Percentiles rank a stretch among this genome's conserved stretches.
Evolutionary conservation across 2,888 invertebrate species (phyloP).

Genomic region (Callyntrura guangdongensis): DNA sequence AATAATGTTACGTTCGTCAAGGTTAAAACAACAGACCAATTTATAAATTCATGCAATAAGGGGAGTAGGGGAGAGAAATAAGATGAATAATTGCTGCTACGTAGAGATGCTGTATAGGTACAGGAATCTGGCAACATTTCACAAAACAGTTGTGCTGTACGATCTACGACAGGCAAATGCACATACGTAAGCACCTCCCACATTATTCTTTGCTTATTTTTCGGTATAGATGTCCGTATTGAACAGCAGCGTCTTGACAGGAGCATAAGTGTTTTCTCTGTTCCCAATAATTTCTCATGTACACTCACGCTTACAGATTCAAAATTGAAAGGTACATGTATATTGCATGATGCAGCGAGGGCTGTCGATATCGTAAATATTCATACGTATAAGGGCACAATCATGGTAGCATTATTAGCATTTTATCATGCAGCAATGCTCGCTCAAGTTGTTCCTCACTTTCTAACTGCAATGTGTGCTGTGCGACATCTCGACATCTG

Average conservation of each 20-base stretch:
- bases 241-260: constrained; percentile 18
- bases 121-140: constrained; percentile 35
- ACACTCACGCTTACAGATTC: constrained; percentile 44
- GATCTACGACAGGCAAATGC: no score
- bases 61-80: constrained; percentile 32
- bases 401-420: neutral
- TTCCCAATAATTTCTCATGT: constrained; percentile 66
- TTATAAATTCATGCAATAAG: constrained; percentile 8
- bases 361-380: constrained; percentile 46
- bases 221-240: constrained; percentile 19
- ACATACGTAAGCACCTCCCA: constrained; percentile 29
- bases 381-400: constrained; percentile 61
- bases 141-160: neutral
- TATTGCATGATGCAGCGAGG: neutral
- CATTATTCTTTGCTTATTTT: constrained; percentile 50
- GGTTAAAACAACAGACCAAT: constrained; percentile 74
- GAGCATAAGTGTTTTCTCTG: constrained; percentile 61
- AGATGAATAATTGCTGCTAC: constrained; percentile 67
- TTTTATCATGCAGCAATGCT: neutral
- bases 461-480: neutral
- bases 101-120: constrained; percentile 5
- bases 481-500: constrained; percentile 47
- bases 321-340: neutral
- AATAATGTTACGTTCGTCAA: constrained; percentile 61
- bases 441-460: constrained; percentile 1